A percentile compares a stretch with the other conserved stretches of the same genome.
Evolutionary conservation across 2,797 vertebrate genomes (phyloP).

Genomic region (Acipenser oxyrinchus): DNA sequence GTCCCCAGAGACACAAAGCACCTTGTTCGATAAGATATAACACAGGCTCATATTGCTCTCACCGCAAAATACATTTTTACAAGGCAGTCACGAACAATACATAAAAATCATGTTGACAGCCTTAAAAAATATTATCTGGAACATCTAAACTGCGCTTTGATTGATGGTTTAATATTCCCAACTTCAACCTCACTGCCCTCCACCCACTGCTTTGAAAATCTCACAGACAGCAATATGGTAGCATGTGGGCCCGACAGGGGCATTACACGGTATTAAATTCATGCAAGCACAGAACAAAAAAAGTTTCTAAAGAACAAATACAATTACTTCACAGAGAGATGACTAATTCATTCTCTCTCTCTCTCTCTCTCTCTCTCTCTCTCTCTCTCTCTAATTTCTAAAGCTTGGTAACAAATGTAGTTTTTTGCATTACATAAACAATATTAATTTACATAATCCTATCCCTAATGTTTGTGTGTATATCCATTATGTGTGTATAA

Average conservation of each 20-base stretch:
- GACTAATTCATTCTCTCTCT: neutral
- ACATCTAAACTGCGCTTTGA: slow-evolving; percentile 73
- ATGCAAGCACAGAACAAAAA: neutral
- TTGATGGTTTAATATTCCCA: slow-evolving; percentile 82
- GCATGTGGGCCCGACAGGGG: slow-evolving; percentile 1
- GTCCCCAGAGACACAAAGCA: no score
- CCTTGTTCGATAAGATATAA: no score
- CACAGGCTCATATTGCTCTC: no score
- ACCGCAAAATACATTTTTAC: no score
- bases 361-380: neutral
- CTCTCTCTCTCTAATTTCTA: no score
- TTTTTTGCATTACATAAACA: no score
- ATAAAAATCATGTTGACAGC: no score
- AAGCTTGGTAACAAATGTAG: no score
- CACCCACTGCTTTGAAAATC: neutral
- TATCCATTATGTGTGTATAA: no score
- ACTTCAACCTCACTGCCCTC: slow-evolving; percentile 71
- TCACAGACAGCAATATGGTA: neutral
- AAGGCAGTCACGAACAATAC: no score
- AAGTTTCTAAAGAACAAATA: neutral
- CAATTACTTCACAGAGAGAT: neutral
- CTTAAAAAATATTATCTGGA: slow-evolving; percentile 15
- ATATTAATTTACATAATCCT: no score
- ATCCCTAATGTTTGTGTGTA: no score
- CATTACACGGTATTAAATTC: neutral